Percentiles rank a stretch among this genome's conserved stretches.
Evolutionary conservation across 1,140 invertebrate genomes (phyloP).

Genomic region (Maconellicoccus hirsutus): DNA sequence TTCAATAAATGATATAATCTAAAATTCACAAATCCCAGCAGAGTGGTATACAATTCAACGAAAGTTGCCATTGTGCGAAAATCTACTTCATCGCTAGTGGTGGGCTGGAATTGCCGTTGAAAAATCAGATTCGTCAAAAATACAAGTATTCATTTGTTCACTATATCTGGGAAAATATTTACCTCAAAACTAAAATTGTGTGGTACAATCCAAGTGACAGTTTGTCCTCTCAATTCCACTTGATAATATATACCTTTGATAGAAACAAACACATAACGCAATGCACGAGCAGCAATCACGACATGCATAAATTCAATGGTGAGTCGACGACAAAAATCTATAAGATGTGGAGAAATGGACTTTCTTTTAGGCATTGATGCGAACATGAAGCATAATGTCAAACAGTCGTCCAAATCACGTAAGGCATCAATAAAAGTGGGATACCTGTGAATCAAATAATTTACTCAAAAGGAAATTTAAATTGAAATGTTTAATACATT

Average conservation of each 20-base stretch:
- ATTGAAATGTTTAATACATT: neutral
- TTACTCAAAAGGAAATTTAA: constrained; percentile 3
- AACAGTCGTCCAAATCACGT: constrained; percentile 90
- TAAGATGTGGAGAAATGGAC: constrained; percentile 52
- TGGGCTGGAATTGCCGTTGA: too few relatives aligned
- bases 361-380: constrained; percentile 82
- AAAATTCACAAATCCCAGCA: constrained; percentile 92
- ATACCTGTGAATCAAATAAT: constrained; percentile 62
- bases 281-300: constrained; percentile 78
- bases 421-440: constrained; percentile 95
- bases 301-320: constrained; percentile 96
- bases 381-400: constrained; percentile 90
- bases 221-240: constrained; percentile 89
- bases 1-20: constrained; percentile 83
- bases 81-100: constrained; percentile 77
- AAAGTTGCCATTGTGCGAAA: constrained; percentile 96
- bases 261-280: constrained; percentile 93
- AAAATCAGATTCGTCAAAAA: too few relatives aligned
- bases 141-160: too few relatives aligned
- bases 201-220: constrained; percentile 94
- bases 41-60: constrained; percentile 89
- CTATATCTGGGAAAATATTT: constrained; percentile 28
- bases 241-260: constrained; percentile 99
- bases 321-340: constrained; percentile 63
- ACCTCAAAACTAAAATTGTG: constrained; percentile 76